Percentiles rank a stretch among this genome's conserved stretches.
Conservation (phyloP, 2,113 vertebrate genomes). For the Nothocercus julius region DNA sequence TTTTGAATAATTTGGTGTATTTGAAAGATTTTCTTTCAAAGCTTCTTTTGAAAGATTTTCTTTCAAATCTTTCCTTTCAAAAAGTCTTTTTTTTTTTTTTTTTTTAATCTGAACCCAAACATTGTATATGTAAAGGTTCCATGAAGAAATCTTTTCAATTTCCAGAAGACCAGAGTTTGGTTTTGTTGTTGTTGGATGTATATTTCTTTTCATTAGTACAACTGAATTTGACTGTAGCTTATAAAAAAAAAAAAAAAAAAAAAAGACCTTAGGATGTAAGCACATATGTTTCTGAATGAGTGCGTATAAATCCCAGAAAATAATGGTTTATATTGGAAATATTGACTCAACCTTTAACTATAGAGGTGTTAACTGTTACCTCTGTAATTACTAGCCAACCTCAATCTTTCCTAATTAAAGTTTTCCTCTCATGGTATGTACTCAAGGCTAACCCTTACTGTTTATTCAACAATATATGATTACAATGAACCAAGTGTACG, state of each 20-base stretch:
- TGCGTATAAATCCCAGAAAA: neutral
- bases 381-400: conserved; percentile 19
- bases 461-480: neutral
- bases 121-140: neutral
- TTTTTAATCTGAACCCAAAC: neutral
- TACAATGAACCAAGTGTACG: neutral
- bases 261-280: neutral
- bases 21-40: neutral
- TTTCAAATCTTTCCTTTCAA: neutral
- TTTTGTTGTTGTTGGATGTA: neutral
- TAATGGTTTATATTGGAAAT: conserved; percentile 10
- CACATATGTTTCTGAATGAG: neutral
- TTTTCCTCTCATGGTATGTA: conserved; percentile 4
- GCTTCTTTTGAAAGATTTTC: neutral
- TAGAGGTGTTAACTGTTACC: neutral
- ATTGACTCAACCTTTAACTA: neutral
- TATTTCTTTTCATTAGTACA: neutral
- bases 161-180: neutral
- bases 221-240: neutral
- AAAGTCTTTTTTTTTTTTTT: neutral
- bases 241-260: neutral
- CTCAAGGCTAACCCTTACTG: neutral
- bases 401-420: conserved; percentile 10
- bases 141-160: neutral
- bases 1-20: neutral